Evolutionary conservation across 23 tunicate genomes (phyloP).

Genomic region (Styela clava): DNA sequence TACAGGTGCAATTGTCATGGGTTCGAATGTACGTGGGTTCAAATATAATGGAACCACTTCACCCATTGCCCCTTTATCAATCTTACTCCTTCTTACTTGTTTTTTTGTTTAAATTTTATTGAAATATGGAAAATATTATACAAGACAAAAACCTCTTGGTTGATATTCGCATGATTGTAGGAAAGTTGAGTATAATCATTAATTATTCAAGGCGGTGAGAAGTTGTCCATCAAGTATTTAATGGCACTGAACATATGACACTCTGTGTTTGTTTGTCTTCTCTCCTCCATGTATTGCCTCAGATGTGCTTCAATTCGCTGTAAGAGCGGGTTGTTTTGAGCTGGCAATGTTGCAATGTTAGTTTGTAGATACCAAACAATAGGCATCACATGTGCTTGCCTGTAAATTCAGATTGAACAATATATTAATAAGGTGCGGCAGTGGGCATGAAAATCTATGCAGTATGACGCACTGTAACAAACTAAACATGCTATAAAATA

Average conservation of each 20-base stretch:
- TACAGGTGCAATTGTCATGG: too few species aligned
- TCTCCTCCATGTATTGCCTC: constrained; percentile 22
- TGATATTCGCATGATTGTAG: too few species aligned
- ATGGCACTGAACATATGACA: neutral
- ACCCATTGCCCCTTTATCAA: too few species aligned
- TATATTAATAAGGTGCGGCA: neutral
- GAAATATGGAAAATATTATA: too few species aligned
- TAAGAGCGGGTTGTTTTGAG: constrained; percentile 2
- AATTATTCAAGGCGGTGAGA: neutral
- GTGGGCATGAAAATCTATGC: neutral
- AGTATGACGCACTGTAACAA: too few species aligned
- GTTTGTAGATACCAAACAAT: constrained; percentile 14
- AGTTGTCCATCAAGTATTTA: constrained; percentile 2
- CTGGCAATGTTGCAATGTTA: constrained; percentile 4
- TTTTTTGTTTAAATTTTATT: too few species aligned
- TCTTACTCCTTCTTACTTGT: too few species aligned
- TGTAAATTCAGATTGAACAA: neutral
- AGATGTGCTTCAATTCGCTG: constrained; percentile 16
- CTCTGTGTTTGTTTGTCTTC: neutral
- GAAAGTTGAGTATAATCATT: too few species aligned
- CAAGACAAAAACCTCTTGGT: too few species aligned
- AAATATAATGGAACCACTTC: too few species aligned
- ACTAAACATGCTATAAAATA: too few species aligned
- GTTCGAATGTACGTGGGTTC: too few species aligned
- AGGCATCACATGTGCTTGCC: constrained; percentile 20